Base-by-base conservation (phyloP, 2,888 invertebrate species). In the Glaucopsyche alexis region DNA sequence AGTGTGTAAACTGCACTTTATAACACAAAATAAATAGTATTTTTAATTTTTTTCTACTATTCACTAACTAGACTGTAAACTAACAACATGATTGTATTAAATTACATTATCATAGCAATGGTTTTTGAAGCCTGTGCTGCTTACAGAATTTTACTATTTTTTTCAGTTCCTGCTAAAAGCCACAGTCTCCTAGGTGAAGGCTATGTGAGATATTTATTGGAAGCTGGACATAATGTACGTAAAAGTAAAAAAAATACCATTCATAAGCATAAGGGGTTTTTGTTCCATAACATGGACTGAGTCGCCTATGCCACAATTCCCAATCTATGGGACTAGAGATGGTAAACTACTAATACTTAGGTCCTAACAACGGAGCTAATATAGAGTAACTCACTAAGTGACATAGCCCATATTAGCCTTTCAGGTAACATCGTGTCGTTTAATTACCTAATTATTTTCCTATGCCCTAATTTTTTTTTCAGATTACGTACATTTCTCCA, bases 141-240 rank as follows among this genome's bases (percentile, higher is more conserved):
- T 14, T 42, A 66, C n/a, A 66, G 16, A n/a, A 45, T 66, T n/a
- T 66, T 66, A 42, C 4, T 66, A 45, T 45, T 66, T 66, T 66
- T 66, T n/a, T 42, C 66, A 45, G 38, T 66, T 7, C 66, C 66
- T 14, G 42, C 40, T 16, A 66, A 66, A 42, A 66, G 66, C 42
- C 66, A 45, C 1, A 42, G 16, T 16, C 11, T 9, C 9, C 16
- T 66, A 16, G 66, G 66, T 11, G 66, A 66, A 1, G 66, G 66
- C n/a, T 66, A 66, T 16, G 66, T 66, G 42, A 66, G 45, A 66
- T 2, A 66, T 66, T 66, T 66, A n/a, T 42, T 66, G 45, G n/a
- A 45, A n/a, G 66, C 66, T 8, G 66, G 66, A 45, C 45, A 66
- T 42, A 42, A 66, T 9, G 66, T 66, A 66, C 14, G 66, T 66